Evolutionary conservation across 1,140 invertebrate genomes (phyloP), one percentile per base, ranked within the genome.

Genomic region (Saccostrea echinata): DNA sequence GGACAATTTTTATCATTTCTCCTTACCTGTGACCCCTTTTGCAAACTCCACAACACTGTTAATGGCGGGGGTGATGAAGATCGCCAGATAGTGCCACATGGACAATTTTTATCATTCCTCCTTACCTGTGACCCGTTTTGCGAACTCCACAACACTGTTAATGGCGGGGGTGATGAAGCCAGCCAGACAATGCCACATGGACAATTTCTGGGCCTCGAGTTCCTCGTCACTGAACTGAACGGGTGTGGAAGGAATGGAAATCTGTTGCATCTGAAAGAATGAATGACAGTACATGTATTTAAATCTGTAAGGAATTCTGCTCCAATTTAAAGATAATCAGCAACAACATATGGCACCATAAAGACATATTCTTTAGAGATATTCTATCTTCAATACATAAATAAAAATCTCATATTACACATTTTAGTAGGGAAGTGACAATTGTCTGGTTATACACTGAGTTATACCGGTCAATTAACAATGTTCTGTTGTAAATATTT

Each of bases 141-240:
- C 98, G 96, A 99, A 99, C 95, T 99, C 98, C 91, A 99, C 99
- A 91, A 99, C 99, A 95, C 98, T 98, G 95, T 99, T 98, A 93
- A 99, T 99, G 94, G 99, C 97, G 57, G 97, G 96, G 30, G 98
- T 99, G 91, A 99, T 96, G 94, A 98, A 98, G 94, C 97, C 97
- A 8, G 98, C 98, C 93, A 98, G 98, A 94, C 99, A 98, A 90
- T 98, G 96, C 99, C 98, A 99, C 92, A 99, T 94, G 33, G 91
- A 84, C 21, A 93, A 82, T 68, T 92, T 90, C 84, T 93, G 93
- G 4, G 86, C 33, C 76, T 93, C 92, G 24, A 94, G 84, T 71
- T 93, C 92, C 76, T 93, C 93, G 81, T 93, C 92, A 13, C 90
- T 90, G 71, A 93, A 93, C 43, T 91, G 92, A 16, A 91, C 85